A percentile compares a stretch with the other conserved stretches of the same genome.
Evolutionary conservation across 2,888 invertebrate genomes (phyloP).

Genomic region (Drosophila austrosaltans): DNA sequence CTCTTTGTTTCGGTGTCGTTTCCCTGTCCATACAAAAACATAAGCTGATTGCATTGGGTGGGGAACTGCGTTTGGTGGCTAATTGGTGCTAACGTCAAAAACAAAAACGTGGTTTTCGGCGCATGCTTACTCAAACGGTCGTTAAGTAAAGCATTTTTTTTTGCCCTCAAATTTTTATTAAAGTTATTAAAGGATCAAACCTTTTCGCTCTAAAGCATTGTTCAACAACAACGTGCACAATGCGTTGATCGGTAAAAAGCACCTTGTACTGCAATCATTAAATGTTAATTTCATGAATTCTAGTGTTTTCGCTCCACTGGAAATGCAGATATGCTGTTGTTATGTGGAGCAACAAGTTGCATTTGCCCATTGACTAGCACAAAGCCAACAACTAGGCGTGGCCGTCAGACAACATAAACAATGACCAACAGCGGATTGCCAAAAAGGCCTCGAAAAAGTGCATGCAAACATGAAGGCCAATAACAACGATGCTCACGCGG

Average conservation of each 20-base stretch:
- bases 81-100: slow-evolving; percentile 37
- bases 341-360: slow-evolving; percentile 42
- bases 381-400: slow-evolving; percentile 20
- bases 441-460: slow-evolving; percentile 61
- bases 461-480: slow-evolving; percentile 67
- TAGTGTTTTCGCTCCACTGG: slow-evolving; percentile 24
- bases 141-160: no score
- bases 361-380: slow-evolving; percentile 36
- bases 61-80: slow-evolving; percentile 36
- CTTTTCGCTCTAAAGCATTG: no score
- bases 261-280: background rate
- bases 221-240: no score
- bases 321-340: slow-evolving; percentile 33
- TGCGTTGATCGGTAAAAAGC: no score
- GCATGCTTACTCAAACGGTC: slow-evolving; percentile 13
- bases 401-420: slow-evolving; percentile 36
- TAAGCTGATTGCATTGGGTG: slow-evolving; percentile 65
- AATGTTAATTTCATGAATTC: background rate
- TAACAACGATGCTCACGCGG: slow-evolving; percentile 32
- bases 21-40: slow-evolving; percentile 67
- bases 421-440: slow-evolving; percentile 40
- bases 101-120: background rate
- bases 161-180: no score
- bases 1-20: slow-evolving; percentile 7
- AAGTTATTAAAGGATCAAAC: no score